A percentile compares a stretch with the other conserved stretches of the same genome.
Evolutionary conservation across 2,888 invertebrate species (phyloP).

Genomic region (Thera obeliscata): DNA sequence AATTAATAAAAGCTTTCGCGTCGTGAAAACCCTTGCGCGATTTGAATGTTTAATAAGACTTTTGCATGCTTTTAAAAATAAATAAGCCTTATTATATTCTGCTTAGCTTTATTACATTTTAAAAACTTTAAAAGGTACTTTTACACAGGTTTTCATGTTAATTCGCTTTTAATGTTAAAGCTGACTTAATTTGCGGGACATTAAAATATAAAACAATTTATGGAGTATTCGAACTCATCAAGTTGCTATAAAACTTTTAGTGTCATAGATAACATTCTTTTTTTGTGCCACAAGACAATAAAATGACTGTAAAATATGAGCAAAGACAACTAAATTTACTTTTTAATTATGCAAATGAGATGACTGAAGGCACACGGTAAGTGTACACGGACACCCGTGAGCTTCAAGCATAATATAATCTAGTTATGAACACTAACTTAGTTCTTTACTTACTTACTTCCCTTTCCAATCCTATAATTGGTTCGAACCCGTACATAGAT

Average conservation of each 20-base stretch:
- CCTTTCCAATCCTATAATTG: no score
- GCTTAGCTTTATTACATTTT: conserved; percentile 25
- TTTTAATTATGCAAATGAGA: conserved; percentile 57
- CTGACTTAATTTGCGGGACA: conserved; percentile 28
- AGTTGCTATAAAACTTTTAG: conserved; percentile 37
- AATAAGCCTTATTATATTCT: conserved; percentile 32
- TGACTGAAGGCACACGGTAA: conserved; percentile 50
- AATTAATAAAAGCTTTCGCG: conserved; percentile 37
- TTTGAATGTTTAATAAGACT: conserved; percentile 39
- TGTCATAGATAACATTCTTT: conserved; percentile 38
- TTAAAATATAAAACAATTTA: conserved; percentile 36
- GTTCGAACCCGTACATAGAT: no score
- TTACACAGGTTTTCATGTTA: conserved; percentile 29
- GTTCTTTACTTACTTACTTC: no score
- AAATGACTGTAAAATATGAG: conserved; percentile 52
- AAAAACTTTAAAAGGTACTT: conserved; percentile 20
- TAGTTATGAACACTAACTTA: conserved; percentile 36
- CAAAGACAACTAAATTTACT: conserved; percentile 48
- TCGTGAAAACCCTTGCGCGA: conserved; percentile 36
- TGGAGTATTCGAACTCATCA: conserved; percentile 35
- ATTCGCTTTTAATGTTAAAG: conserved; percentile 27
- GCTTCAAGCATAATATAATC: conserved; percentile 54
- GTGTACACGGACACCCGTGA: conserved; percentile 57
- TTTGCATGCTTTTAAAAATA: conserved; percentile 39
- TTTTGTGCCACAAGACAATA: conserved; percentile 43